Evolutionary conservation across 92 coral and sea anemone species (phyloP).

Genomic region (Scolanthus callimorphus): DNA sequence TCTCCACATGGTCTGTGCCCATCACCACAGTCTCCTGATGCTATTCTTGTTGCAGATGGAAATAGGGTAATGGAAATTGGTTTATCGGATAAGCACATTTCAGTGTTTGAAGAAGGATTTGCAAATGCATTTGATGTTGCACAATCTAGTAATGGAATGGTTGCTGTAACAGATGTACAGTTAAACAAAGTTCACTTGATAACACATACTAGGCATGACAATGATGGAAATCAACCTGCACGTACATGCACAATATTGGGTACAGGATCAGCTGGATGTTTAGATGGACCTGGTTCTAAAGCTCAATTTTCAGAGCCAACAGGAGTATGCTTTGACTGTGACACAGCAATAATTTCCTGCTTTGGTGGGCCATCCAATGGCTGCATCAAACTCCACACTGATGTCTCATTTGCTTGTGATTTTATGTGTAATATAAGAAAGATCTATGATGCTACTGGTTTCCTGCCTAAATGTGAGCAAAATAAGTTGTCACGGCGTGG

Average conservation of each 20-base stretch:
- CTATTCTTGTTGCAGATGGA: slow-evolving; percentile 53
- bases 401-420: slow-evolving; percentile 31
- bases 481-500: slow-evolving; percentile 12
- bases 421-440: slow-evolving; percentile 31
- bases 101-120: not conserved
- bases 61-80: slow-evolving; percentile 17
- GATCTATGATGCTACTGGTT: too few species aligned
- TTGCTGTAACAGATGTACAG: not conserved
- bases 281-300: slow-evolving; percentile 33
- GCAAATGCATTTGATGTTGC: not conserved
- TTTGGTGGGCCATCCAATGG: slow-evolving; percentile 46
- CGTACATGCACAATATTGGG: slow-evolving; percentile 10
- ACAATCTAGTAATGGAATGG: not conserved
- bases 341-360: slow-evolving; percentile 38
- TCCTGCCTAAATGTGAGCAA: slow-evolving; percentile 52
- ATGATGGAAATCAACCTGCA: slow-evolving; percentile 5
- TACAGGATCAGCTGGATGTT: slow-evolving; percentile 27
- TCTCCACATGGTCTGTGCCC: slow-evolving; percentile 18
- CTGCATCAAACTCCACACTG: slow-evolving; percentile 39
- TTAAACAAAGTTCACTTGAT: not conserved
- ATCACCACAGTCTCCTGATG: not conserved
- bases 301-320: slow-evolving; percentile 53
- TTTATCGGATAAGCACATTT: slow-evolving; percentile 14
- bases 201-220: not conserved
- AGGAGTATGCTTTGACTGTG: slow-evolving; percentile 29